Percentiles rank a stretch among this genome's conserved stretches.
These are phyloP conservation scores for Sphaeramia orbicularis DNA, from an alignment of 2,797 vertebrate species.

Conservation along the genomic window DNA sequence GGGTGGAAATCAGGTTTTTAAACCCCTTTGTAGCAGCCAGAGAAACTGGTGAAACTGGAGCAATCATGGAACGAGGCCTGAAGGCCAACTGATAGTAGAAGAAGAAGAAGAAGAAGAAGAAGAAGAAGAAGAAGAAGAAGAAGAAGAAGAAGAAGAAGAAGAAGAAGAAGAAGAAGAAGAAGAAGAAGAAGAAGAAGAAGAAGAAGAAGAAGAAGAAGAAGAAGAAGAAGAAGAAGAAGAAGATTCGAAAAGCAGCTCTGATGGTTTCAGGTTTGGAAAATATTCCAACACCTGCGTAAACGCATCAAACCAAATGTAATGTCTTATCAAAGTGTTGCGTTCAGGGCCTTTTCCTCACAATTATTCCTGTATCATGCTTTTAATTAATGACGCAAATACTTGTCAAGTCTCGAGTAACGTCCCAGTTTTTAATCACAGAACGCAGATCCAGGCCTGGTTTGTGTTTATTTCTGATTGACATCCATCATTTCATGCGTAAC, in stretches of 20 bases:
- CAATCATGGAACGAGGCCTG: slow-evolving; percentile 28
- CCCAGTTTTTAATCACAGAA: no score
- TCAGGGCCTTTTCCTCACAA: no score
- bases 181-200: neutral
- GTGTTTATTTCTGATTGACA: neutral
- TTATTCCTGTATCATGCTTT: no score
- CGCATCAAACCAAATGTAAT: no score
- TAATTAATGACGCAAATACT: no score
- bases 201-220: neutral
- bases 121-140: neutral
- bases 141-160: neutral
- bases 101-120: no score
- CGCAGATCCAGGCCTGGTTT: neutral
- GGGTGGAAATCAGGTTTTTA: slow-evolving; percentile 35
- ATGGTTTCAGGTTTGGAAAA: slow-evolving; percentile 1
- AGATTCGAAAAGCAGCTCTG: no score
- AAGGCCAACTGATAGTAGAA: slow-evolving; percentile 39
- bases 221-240: neutral
- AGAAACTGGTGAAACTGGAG: slow-evolving; percentile 6
- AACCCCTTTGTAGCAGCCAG: slow-evolving; percentile 8
- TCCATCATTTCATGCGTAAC: no score
- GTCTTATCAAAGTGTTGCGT: no score
- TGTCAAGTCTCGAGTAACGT: no score
- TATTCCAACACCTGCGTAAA: no score
- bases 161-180: neutral